Conservation (phyloP, 2,797 vertebrate genomes). For the Melopsittacus undulatus region DNA sequence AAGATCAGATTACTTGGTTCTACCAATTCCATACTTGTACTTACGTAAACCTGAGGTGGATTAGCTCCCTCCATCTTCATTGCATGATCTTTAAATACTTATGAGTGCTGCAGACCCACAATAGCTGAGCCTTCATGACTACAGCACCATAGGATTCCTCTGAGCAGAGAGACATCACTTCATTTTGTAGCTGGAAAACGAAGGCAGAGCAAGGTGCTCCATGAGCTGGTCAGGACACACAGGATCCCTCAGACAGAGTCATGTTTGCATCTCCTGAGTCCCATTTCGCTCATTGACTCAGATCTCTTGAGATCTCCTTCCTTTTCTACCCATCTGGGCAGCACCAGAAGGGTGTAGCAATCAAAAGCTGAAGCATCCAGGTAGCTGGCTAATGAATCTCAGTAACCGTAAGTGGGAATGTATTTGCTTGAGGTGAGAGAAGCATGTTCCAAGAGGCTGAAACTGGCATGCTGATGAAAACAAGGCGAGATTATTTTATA, state of each 20-base stretch:
- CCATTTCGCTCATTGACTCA: background rate
- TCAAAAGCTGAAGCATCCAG: background rate
- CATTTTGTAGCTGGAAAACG: background rate
- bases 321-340: background rate
- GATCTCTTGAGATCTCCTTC: background rate
- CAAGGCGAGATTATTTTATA: slow-evolving; percentile 7
- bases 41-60: background rate
- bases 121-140: background rate
- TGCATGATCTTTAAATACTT: background rate
- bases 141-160: background rate
- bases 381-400: background rate
- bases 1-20: slow-evolving; percentile 10
- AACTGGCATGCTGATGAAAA: slow-evolving; percentile 35
- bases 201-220: background rate
- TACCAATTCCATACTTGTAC: background rate
- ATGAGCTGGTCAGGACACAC: background rate
- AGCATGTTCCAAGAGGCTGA: slow-evolving; percentile 24
- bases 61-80: background rate
- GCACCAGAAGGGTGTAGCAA: background rate
- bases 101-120: background rate
- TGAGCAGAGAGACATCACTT: background rate
- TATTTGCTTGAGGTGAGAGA: slow-evolving; percentile 36
- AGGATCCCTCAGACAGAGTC: background rate
- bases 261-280: background rate
- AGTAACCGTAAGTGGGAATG: background rate